These are phyloP conservation scores for Cynoglossus semilaevis DNA, from an alignment of 2,113 vertebrate genomes.

Conservation along the genomic window DNA sequence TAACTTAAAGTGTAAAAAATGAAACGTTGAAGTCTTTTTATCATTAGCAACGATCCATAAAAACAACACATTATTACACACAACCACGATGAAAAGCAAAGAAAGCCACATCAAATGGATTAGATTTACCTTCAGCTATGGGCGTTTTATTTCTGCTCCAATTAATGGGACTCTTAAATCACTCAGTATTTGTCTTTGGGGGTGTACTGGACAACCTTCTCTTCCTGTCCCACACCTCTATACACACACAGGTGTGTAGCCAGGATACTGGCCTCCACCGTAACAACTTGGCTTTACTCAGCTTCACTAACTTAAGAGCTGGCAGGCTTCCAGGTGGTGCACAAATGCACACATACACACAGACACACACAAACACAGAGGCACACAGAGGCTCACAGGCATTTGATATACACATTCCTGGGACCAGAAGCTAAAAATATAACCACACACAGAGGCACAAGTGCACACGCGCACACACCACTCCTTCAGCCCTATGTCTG, in stretches of 20 bases:
- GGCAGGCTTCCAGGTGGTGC: constrained; percentile 41
- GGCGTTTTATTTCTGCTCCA: not conserved
- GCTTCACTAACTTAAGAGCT: constrained; percentile 40
- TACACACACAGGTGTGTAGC: constrained; percentile 61
- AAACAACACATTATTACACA: too few relatives aligned
- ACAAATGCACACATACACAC: not conserved
- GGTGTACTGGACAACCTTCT: not conserved
- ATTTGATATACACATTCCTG: constrained; percentile 46
- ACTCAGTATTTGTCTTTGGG: constrained; percentile 8
- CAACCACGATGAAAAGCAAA: too few relatives aligned
- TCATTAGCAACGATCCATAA: too few relatives aligned
- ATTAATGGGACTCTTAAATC: not conserved
- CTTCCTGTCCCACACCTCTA: constrained; percentile 32
- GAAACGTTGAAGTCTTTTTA: too few relatives aligned
- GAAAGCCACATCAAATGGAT: too few relatives aligned
- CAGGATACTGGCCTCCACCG: constrained; percentile 35
- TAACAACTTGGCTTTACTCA: constrained; percentile 27
- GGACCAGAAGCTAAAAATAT: constrained; percentile 28
- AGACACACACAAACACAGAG: constrained; percentile 15
- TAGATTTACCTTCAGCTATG: not conserved
- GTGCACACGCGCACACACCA: constrained; percentile 35
- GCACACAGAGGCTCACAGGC: constrained; percentile 21
- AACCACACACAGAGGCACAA: constrained; percentile 22
- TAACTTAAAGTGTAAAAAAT: too few relatives aligned
- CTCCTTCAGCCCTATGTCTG: constrained; percentile 28